Percentiles rank a stretch among this genome's conserved stretches.
Conservation (phyloP, 2,113 vertebrate species). For the Tetrao urogallus region DNA sequence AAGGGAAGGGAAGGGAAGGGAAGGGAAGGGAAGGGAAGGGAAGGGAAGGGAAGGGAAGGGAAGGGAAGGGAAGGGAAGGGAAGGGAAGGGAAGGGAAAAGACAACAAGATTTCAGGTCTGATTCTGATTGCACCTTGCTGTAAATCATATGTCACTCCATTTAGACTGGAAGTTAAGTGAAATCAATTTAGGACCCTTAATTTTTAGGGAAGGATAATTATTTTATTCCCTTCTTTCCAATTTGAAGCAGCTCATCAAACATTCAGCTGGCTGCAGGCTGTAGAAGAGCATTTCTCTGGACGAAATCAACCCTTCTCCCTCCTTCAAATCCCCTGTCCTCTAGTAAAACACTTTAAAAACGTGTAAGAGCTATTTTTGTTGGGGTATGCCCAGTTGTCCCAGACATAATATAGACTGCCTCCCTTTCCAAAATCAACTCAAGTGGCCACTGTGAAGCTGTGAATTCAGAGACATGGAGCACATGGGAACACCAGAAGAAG, state of each 20-base stretch:
- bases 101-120: background rate
- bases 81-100: no score
- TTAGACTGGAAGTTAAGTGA: conserved; percentile 28
- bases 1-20: no score
- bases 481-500: conserved; percentile 3
- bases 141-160: conserved; percentile 60
- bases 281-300: conserved; percentile 55
- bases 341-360: conserved; percentile 67
- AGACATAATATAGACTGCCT: conserved; percentile 73
- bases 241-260: conserved; percentile 31
- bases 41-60: no score
- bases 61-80: no score
- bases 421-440: conserved; percentile 67
- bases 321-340: conserved; percentile 54
- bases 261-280: conserved; percentile 49
- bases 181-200: conserved; percentile 43
- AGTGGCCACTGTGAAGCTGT: conserved; percentile 56
- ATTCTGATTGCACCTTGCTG: conserved; percentile 56
- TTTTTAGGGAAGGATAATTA: conserved; percentile 55
- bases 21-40: no score
- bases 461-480: conserved; percentile 27
- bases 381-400: conserved; percentile 71
- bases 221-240: conserved; percentile 54
- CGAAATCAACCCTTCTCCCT: conserved; percentile 45
- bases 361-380: conserved; percentile 67